Evolutionary conservation across 2,797 vertebrate species (phyloP), one percentile per base, ranked within the genome.

Genomic region (Eurystomus glaucurus): DNA sequence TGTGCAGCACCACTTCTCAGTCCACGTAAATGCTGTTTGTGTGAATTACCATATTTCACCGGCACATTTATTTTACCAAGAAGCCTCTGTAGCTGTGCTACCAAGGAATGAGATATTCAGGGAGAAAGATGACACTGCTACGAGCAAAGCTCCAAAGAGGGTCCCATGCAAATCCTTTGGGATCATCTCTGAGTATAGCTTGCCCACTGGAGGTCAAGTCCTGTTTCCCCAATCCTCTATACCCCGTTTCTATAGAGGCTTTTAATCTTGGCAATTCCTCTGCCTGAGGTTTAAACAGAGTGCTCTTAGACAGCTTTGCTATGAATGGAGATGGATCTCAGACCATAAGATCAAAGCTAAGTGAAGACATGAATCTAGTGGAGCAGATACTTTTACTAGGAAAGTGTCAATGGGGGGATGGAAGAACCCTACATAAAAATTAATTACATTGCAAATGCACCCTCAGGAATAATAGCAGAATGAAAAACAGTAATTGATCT

Each of bases 381-480:
- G 57, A 94, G 52, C 22, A 92, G 86, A 69, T 75, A 92, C n/a
- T 93, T 93, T 80, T 66, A 80, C 84, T 75, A 79, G 71, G 37
- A 43, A 91, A 72, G 62, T 54, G 60, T 77, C 71, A 4, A 70
- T 58, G 50, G 54, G 60, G 65, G 88, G 17, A 89, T 45, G 86
- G 71, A 93, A 93, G 71, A 90, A 82, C 48, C 37, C 64, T 78
- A 71, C 45, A 90, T 62, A 88, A 95, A 97, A 95, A 97, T 96
- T 97, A 96, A 97, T 96, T 95, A 95, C 82, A 94, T 68, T 78
- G 89, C 81, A 94, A 96, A 85, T 58, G 66, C 60, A 87, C 96
- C 84, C 95, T 84, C 51, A 91, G 94, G 92, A 96, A 64, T 85
- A 91, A 79, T 1, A 79, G 83, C 60, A 93, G 82, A 76, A 90